Evolutionary conservation across 2,888 invertebrate species (phyloP), one percentile per base, ranked within the genome.

Genomic region (Polymixis lichenea): DNA sequence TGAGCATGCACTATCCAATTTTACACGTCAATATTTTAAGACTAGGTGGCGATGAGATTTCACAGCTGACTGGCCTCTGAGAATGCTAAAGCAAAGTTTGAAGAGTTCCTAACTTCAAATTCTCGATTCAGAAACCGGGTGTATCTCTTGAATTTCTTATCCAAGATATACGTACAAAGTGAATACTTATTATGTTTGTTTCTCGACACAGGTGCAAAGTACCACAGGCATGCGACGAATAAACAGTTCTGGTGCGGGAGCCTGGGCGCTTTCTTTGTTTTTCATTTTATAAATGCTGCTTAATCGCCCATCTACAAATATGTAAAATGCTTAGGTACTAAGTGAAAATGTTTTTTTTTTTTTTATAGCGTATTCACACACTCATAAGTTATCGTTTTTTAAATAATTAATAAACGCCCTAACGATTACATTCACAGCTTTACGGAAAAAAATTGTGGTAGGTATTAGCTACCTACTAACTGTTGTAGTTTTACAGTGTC

Each of bases 111-210:
- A 22, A 66, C 3, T 6, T 15, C 6, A 32, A 66, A 66, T 66
- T 67, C 11, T 67, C n/a, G 32, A 53, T 32, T n/a, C 17, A 7
- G 51, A 19, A n/a, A 32, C n/a, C 32, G 0, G 32, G 22, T 53
- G 32, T 66, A 49, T 58, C 64, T 79, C 80, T 71, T 60, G 55
- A 38, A 56, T 84, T 77, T 82, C 73, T 84, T 78, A 32, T 28
- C 28, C 32, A 64, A 64, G 55, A 53, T 56, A 70, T 66, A 80
- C 43, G 68, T 61, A 79, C 67, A 82, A 78, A 86, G 74, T 87
- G 79, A 82, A 82, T 85, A 82, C 79, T 51, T 81, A 80, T 76
- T 77, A 68, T 76, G 85, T 85, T 84, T 75, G 85, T 86, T 77
- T 66, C 60, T 72, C 58, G 70, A 75, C 72, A 46, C 86, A 85